phyloP scores from a whole-genome alignment of 2,888 invertebrate genomes.

The Philereme transversata region DNA sequence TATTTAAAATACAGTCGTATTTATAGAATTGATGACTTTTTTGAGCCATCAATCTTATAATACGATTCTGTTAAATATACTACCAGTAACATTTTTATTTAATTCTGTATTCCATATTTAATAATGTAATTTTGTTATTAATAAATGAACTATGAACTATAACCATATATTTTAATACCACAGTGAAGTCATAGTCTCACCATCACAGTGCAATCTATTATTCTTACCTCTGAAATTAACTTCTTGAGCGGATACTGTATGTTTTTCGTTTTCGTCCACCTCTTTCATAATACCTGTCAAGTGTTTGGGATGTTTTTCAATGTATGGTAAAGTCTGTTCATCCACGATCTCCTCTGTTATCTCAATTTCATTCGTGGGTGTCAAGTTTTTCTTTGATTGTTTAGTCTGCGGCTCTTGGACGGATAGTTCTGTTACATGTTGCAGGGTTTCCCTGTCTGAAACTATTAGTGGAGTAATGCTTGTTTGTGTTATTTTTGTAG shows the following conservation, averaged over 20 bases:
- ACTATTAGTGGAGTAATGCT: slow-evolving; percentile 63
- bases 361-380: slow-evolving; percentile 60
- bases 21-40: no score
- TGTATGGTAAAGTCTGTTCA: slow-evolving; percentile 60
- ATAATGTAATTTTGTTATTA: no score
- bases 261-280: slow-evolving; percentile 45
- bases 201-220: background rate
- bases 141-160: no score
- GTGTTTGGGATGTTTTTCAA: slow-evolving; percentile 43
- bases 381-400: slow-evolving; percentile 57
- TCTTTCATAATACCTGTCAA: slow-evolving; percentile 57
- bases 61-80: no score
- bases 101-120: no score
- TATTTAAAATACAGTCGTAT: no score
- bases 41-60: no score
- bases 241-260: slow-evolving; percentile 62
- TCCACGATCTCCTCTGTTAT: slow-evolving; percentile 62
- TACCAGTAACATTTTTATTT: no score
- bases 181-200: no score
- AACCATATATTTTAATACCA: no score
- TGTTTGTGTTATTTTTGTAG: slow-evolving; percentile 57
- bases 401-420: slow-evolving; percentile 56
- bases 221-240: slow-evolving; percentile 61
- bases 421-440: slow-evolving; percentile 67
- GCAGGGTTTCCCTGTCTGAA: slow-evolving; percentile 64